phyloP scores from a whole-genome alignment of 2,113 vertebrate species.

The Monopterus albus region DNA sequence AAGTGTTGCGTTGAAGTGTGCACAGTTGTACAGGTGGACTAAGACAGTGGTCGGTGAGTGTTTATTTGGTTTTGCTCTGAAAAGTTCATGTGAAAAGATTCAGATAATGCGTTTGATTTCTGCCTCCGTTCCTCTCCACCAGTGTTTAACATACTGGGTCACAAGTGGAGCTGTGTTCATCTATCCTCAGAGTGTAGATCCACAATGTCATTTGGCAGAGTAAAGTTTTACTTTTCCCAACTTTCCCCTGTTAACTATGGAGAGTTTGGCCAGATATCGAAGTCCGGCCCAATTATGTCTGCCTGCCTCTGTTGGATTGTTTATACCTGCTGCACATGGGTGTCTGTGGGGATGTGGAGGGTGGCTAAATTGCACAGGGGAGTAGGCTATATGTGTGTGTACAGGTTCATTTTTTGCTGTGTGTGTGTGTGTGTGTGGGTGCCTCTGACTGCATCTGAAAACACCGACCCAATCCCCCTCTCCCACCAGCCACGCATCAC shows the following conservation, averaged over 20 bases:
- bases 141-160: constrained; percentile 25
- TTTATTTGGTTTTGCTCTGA: too few relatives aligned
- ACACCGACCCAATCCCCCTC: background rate
- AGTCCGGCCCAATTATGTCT: constrained; percentile 78
- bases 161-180: constrained; percentile 18
- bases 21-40: too few relatives aligned
- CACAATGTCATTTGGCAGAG: constrained; percentile 52
- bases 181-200: constrained; percentile 34
- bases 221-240: constrained; percentile 63
- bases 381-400: constrained; percentile 13
- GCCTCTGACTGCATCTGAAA: constrained; percentile 21
- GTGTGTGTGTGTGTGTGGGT: background rate
- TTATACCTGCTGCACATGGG: constrained; percentile 74
- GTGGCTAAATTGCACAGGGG: constrained; percentile 57
- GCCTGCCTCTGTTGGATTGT: constrained; percentile 76
- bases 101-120: background rate
- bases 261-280: constrained; percentile 48
- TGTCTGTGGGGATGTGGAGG: constrained; percentile 59
- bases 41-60: too few relatives aligned
- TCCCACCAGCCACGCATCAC: constrained; percentile 21
- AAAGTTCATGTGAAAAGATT: background rate
- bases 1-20: too few relatives aligned
- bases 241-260: constrained; percentile 61
- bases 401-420: constrained; percentile 1
- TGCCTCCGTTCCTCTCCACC: background rate